Evolutionary conservation across 2,797 vertebrate species (phyloP).

Genomic region (Poecilia velifera): DNA sequence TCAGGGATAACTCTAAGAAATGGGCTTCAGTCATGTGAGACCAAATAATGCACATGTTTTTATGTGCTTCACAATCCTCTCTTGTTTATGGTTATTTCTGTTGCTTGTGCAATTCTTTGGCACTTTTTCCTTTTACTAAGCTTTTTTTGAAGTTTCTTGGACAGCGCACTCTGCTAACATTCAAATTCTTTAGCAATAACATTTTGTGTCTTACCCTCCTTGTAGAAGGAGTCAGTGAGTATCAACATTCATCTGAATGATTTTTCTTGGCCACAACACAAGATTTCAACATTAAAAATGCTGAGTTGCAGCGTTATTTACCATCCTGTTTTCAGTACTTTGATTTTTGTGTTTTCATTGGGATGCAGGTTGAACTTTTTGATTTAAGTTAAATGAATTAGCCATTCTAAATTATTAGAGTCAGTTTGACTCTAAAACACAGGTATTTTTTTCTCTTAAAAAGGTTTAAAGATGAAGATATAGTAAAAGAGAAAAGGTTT

Average conservation of each 20-base stretch:
- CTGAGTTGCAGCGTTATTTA: neutral
- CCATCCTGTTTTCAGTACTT: neutral
- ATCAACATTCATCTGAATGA: neutral
- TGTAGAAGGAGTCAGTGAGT: neutral
- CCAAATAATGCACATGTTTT: neutral
- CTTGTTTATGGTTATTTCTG: neutral
- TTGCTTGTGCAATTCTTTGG: neutral
- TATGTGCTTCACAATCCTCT: neutral
- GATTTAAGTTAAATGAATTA: neutral
- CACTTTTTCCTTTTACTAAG: neutral
- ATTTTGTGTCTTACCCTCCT: neutral
- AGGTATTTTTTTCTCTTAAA: neutral
- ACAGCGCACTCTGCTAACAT: neutral
- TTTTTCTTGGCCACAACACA: neutral
- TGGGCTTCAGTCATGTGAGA: neutral
- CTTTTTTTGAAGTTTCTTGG: neutral
- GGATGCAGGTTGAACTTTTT: neutral
- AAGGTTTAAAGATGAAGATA: constrained; percentile 12
- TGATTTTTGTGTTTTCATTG: neutral
- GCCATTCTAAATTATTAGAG: neutral
- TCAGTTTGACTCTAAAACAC: neutral
- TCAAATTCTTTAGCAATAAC: neutral
- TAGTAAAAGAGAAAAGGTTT: constrained; percentile 4
- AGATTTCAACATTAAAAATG: neutral
- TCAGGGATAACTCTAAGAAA: neutral